Percentiles rank a stretch among this genome's conserved stretches.
These are phyloP conservation scores for Tauraco erythrolophus DNA, from an alignment of 2,113 vertebrate genomes.

Conservation along the genomic window DNA sequence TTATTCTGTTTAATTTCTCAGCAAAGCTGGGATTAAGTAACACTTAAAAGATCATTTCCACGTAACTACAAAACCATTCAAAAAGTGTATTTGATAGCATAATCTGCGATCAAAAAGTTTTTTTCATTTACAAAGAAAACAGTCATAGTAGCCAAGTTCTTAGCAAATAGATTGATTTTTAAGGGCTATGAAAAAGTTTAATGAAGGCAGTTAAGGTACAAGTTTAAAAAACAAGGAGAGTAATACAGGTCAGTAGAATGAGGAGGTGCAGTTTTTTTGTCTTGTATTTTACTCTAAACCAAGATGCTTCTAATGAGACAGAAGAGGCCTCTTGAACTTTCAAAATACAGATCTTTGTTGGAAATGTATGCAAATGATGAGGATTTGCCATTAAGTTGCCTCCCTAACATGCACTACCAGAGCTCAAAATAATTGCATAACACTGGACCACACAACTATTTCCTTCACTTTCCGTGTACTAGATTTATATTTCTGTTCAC, in stretches of 20 bases:
- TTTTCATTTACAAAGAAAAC: background rate
- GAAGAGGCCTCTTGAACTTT: background rate
- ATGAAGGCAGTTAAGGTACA: background rate
- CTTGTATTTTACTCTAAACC: background rate
- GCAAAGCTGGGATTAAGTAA: background rate
- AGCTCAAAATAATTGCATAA: background rate
- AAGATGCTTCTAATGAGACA: background rate
- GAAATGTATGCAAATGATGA: background rate
- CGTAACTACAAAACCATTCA: background rate
- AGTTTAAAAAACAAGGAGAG: background rate
- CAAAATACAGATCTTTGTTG: background rate
- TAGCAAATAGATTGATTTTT: background rate
- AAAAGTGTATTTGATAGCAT: no score
- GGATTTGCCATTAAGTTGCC: background rate
- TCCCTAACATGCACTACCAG: background rate
- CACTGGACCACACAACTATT: background rate
- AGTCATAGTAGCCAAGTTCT: background rate
- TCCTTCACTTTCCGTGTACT: background rate
- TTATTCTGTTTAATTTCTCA: background rate
- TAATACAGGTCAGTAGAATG: background rate
- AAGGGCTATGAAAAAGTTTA: background rate
- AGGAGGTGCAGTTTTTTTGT: background rate
- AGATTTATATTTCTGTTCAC: background rate
- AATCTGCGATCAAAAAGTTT: background rate
- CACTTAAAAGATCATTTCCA: background rate